A percentile compares a stretch with the other conserved stretches of the same genome.
phyloP scores from a whole-genome alignment of 2,888 invertebrate species.

The Pollenia amentaria region DNA sequence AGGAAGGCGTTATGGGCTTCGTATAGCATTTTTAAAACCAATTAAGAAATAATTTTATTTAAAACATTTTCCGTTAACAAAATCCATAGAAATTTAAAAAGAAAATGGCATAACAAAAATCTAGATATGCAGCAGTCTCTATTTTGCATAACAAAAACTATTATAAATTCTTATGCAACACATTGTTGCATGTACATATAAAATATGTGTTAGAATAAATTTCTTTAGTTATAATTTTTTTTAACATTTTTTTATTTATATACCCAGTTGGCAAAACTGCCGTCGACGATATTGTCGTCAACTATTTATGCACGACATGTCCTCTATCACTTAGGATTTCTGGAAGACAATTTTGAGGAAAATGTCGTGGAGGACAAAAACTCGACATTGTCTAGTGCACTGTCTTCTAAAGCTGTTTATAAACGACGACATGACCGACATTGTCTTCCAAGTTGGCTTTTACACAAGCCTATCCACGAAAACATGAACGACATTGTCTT shows the following conservation, averaged over 20 bases:
- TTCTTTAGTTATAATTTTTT: background rate
- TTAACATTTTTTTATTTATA: background rate
- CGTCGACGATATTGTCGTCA: too few species aligned
- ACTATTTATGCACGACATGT: too few species aligned
- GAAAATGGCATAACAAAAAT: background rate
- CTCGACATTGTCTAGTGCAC: too few species aligned
- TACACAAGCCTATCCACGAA: too few species aligned
- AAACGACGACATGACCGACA: too few species aligned
- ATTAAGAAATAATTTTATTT: conserved; percentile 16
- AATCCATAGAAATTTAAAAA: background rate
- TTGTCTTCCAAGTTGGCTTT: too few species aligned
- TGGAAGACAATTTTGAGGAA: too few species aligned
- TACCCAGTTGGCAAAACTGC: too few species aligned
- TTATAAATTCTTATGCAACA: conserved; percentile 38
- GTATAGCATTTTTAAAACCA: conserved; percentile 19
- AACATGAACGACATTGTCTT: too few species aligned
- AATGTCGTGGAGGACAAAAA: too few species aligned
- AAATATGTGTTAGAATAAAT: conserved; percentile 16
- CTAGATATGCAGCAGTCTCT: background rate
- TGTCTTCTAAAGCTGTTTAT: too few species aligned
- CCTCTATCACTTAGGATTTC: too few species aligned
- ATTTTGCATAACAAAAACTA: background rate
- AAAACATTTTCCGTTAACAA: conserved; percentile 23
- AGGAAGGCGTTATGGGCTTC: background rate
- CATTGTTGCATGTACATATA: conserved; percentile 22